Evolutionary conservation across 2,797 vertebrate genomes (phyloP).

Genomic region (Leptatherina wallacei): DNA sequence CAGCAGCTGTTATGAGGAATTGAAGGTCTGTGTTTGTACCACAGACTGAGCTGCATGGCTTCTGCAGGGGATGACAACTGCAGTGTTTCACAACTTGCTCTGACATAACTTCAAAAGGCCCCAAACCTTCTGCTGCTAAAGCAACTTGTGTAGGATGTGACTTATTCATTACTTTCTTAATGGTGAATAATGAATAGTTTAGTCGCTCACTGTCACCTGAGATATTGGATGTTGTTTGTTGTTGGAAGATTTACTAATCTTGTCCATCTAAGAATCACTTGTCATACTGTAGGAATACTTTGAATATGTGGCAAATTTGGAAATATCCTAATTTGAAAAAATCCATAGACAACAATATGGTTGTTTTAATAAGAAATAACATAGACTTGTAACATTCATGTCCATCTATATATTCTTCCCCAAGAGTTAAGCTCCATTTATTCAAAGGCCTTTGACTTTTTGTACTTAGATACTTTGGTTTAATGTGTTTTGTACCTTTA

Average conservation of each 20-base stretch:
- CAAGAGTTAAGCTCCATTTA: too few species aligned
- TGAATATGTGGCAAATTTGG: too few species aligned
- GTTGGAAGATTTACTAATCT: not conserved
- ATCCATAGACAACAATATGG: too few species aligned
- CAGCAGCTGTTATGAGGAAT: slow-evolving; percentile 1
- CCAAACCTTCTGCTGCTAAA: not conserved
- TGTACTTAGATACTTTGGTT: too few species aligned
- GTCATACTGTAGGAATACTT: too few species aligned
- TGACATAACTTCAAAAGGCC: not conserved
- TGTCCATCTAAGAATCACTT: too few species aligned
- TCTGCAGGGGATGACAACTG: slow-evolving; percentile 1
- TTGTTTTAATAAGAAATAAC: too few species aligned
- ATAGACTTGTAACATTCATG: too few species aligned
- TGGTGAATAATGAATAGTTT: slow-evolving; percentile 1
- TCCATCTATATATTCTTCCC: too few species aligned
- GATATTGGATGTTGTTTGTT: not conserved
- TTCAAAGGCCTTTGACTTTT: too few species aligned
- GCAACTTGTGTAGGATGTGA: not conserved
- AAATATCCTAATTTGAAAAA: too few species aligned
- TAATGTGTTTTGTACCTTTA: too few species aligned
- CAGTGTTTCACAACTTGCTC: slow-evolving; percentile 1
- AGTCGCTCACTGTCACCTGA: not conserved
- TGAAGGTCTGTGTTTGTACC: slow-evolving; percentile 3
- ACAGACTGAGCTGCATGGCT: not conserved
- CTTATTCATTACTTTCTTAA: not conserved